Base-by-base conservation (phyloP, 2,113 vertebrate species). In the Zosterops japonicus region DNA sequence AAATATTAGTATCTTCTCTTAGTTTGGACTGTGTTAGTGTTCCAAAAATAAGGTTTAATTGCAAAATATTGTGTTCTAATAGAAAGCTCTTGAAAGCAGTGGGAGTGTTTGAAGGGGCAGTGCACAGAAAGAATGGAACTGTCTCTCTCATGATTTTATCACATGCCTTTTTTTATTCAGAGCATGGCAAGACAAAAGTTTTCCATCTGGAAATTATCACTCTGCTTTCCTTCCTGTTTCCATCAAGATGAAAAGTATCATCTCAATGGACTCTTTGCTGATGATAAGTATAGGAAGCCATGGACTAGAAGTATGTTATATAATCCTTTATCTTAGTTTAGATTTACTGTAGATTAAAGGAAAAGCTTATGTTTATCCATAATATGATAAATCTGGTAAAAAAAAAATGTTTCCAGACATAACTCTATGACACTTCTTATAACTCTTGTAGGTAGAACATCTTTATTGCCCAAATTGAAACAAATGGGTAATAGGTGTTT, bases 231-330 rank as follows among this genome's bases (percentile, higher is more conserved):
- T 96, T 87, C 96, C 61, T 97, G 91, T 95, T 97, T 98, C 70
- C 77, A 93, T 87, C 95, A 97, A 89, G 87, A 97, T 84, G 96
- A 95, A 87, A 95, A 97, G 23, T 97, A 97, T 83, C 91, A 84
- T 88, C 95, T 97, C 83, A 71, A 46, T 86, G 94, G 93, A 91
- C 63, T 95, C 44, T 96, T 97, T 91, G 83, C 53, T 90, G 95
- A 97, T 95, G 81, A 98, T 75, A 94, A 95, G n/a, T 98, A 97
- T 63, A 98, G 98, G 81, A 98, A 80, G 74, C 98, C 98, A 21
- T 98, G 98, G 98, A 98, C 83, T 59, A 98, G 95, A 98, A 93
- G 98, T 98, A 98, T 61, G 93, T 93, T 95, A 29, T 63, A 21
- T 31, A 77, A 64, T 46, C 53, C 35, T 81, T 56, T 91, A 35